A percentile compares a stretch with the other conserved stretches of the same genome.
Conservation (phyloP, 1,140 invertebrate genomes). For the Arctopsyche grandis region DNA sequence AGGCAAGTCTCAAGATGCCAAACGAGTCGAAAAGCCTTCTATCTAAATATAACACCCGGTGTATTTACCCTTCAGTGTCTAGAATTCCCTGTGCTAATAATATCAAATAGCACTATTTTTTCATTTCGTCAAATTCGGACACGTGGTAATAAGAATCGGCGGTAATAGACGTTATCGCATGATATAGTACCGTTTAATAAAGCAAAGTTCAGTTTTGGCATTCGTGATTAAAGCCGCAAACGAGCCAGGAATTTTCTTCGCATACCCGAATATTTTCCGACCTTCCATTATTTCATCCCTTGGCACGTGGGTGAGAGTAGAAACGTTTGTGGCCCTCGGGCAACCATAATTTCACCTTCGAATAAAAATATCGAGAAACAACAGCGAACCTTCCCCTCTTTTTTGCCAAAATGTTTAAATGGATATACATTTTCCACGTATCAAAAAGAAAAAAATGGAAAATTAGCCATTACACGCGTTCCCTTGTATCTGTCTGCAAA, state of each 20-base stretch:
- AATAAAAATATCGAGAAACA: constrained; percentile 8
- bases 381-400: background rate
- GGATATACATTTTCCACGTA: background rate
- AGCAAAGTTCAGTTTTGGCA: constrained; percentile 8
- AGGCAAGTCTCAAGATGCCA: too few relatives aligned
- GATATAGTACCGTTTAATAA: background rate
- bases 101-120: too few relatives aligned
- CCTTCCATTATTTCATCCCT: background rate
- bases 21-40: too few relatives aligned
- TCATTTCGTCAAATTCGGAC: too few relatives aligned
- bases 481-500: background rate
- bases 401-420: background rate
- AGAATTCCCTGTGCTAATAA: too few relatives aligned
- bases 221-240: constrained; percentile 2
- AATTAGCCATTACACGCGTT: background rate
- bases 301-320: background rate
- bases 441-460: background rate
- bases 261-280: background rate
- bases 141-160: too few relatives aligned
- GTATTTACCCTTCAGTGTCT: too few relatives aligned
- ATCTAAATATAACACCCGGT: too few relatives aligned
- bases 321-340: constrained; percentile 14
- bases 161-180: background rate
- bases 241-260: background rate
- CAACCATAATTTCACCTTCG: constrained; percentile 8